Evolutionary conservation across 2,888 invertebrate species (phyloP), one percentile per base, ranked within the genome.

Genomic region (Phyllotreta cruciferae): DNA sequence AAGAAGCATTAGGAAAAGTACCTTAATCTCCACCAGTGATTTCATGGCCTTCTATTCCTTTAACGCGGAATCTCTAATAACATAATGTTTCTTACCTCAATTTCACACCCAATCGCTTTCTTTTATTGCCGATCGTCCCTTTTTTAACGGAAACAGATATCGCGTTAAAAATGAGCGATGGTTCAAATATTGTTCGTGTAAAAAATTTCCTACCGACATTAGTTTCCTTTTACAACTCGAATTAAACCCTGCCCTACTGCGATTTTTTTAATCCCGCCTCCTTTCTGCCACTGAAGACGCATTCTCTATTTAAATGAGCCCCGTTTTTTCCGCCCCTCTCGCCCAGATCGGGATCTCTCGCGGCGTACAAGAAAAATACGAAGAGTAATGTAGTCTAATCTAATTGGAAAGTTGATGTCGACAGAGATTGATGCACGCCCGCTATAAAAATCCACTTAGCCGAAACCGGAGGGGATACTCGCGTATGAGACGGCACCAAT

Each of bases 381-480:
- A 69, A 69, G 69, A 69, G 66, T 69, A 66, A 69, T 69, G 69
- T 66, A 66, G 66, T 66, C 69, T 64, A 69, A 69, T 69, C 69
- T 66, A 69, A 69, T 69, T 69, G 69, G 66, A 65, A 62, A 63
- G 62, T 62, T 69, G 66, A 66, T 66, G 65, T 62, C 57, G 69
- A 69, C 69, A 69, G 69, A 69, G 69, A 69, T 66, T 69, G 69
- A 69, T 69, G 66, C 63, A 61, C 58, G 66, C 60, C 60, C 41
- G 60, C 66, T 66, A 69, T 69, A 66, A 69, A 69, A 69, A 64
- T 69, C 69, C 69, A 69, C 69, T 69, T 69, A 69, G 66, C 47
- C 63, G 62, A 66, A 60, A 60, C 63, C 55, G 55, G 64, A 24
- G 24, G 60, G 52, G 60, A 58, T 50, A 50, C 34, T 58, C 36